Evolutionary conservation across 2,888 invertebrate species (phyloP), one percentile per base, ranked within the genome.

Genomic region (Tricholauxania praeusta): DNA sequence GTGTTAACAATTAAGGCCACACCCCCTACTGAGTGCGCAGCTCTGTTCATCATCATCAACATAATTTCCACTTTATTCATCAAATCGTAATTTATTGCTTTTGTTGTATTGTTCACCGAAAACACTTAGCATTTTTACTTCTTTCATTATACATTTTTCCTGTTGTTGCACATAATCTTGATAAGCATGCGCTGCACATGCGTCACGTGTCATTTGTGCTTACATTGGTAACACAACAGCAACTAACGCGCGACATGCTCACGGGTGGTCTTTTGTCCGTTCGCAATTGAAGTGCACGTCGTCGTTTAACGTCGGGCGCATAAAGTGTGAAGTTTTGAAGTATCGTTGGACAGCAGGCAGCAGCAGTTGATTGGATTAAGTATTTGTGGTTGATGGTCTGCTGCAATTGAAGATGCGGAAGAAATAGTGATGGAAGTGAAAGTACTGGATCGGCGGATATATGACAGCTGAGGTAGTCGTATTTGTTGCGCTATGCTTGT

Each of bases 1-100:
- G 67, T 67, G 67, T 67, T 67, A 57, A 67, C 48, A 67, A 67
- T 67, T 57, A 67, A 67, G 51, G 57, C 57, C 39, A 39, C 22
- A 22, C 48, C 52, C 15, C 22, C 65, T 52, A 52, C 39, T 39
- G 39, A 39, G 39, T 39, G 6, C 39, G 49, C 14, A 17, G n/a
- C 32, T 28, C 52, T n/a, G 32, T 28, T 65, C 22, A 14, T 22
- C 55, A 10, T 67, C 19, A 22, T 49, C 5, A 19, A 1, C 22
- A 22, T 63, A 19, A 55, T 64, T 15, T 51, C 48, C 55, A 39
- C 17, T 19, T 57, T 57, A 32, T 66, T 17, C 12, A 39, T 67
- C 15, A 32, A 55, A 67, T 55, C 55, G 19, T 47, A 48, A 57
- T 67, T 67, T 55, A 57, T 32, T 57, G 51, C 19, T 53, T 53